Base-by-base conservation (phyloP, 2,888 invertebrate species). In the Gandaritis pyraliata region DNA sequence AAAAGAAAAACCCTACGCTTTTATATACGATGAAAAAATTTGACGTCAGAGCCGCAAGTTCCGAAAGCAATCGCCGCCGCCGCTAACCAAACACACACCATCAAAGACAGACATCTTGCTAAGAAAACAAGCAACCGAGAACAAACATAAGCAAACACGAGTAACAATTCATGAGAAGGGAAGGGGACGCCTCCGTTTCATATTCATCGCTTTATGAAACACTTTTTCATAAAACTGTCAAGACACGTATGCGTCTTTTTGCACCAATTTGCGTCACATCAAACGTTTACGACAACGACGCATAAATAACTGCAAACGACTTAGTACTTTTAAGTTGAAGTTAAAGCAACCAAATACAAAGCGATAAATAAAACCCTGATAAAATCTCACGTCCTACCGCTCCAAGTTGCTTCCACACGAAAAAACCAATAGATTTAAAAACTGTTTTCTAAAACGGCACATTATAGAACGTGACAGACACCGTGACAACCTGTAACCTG, bases 101-200 rank as follows among this genome's bases (percentile, higher is more conserved):
- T 88, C 90, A 89, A 89, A 90, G 87, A 88, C 88, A 88, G 86
- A 85, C 87, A 85, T 77, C 81, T 77, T 89, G 89, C 89, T 90
- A 90, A 89, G 89, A 91, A 90, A 91, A 91, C 90, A 91, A 87
- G 85, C 87, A 86, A 77, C 86, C 80, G 77, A 81, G 83, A 87
- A 85, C 85, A 90, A 89, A 90, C 86, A 88, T 84, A 87, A 87
- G 87, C 88, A 89, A 85, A 87, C 86, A 87, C 76, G 81, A 78
- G 82, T 86, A 87, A 90, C 90, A 91, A 90, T 90, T 87, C 88
- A 88, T 83, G 87, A 86, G 85, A 84, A 81, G 81, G 77, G 78
- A 69, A 70, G 64, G 74, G 70, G 65, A 68, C 69, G 64, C 63
- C 72, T 58, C 68, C 68, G 68, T 72, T 78, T 76, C 77, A 74